Percentiles rank a stretch among this genome's conserved stretches.
phyloP scores from a whole-genome alignment of 2,113 vertebrate genomes.

The Bolborhynchus lineola region DNA sequence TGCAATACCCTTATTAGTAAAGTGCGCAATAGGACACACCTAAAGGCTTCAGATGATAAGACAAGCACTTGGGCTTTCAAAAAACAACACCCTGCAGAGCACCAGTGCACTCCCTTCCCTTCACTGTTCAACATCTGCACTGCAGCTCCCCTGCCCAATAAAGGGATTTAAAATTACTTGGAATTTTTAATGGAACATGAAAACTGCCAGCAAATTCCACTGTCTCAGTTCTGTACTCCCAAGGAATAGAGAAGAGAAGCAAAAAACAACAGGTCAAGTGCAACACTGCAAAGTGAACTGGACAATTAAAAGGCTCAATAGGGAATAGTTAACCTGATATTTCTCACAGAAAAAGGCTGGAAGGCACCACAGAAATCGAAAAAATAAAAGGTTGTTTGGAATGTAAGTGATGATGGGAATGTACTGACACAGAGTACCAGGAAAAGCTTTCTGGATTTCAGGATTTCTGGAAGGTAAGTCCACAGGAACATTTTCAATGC shows the following conservation, averaged over 20 bases:
- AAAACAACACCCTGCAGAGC: background rate
- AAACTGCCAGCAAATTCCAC: background rate
- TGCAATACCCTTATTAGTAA: background rate
- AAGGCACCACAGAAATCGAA: background rate
- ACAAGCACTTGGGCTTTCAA: background rate
- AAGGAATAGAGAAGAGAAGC: background rate
- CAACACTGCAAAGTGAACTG: background rate
- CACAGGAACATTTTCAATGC: background rate
- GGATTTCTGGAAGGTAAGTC: background rate
- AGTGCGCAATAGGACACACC: background rate
- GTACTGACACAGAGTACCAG: background rate
- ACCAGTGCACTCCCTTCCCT: accelerated
- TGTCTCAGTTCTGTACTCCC: background rate
- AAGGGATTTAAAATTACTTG: background rate
- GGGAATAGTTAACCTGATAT: background rate
- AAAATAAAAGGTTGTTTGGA: background rate
- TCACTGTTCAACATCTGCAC: background rate
- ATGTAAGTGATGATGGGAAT: background rate
- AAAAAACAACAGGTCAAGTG: background rate
- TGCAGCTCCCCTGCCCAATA: background rate
- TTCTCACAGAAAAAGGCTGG: background rate
- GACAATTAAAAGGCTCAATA: background rate
- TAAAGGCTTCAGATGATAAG: background rate
- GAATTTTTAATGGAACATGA: background rate
- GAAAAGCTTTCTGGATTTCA: background rate